phyloP scores from a whole-genome alignment of 2,113 vertebrate species.

The Tragelaphus buxtoni region DNA sequence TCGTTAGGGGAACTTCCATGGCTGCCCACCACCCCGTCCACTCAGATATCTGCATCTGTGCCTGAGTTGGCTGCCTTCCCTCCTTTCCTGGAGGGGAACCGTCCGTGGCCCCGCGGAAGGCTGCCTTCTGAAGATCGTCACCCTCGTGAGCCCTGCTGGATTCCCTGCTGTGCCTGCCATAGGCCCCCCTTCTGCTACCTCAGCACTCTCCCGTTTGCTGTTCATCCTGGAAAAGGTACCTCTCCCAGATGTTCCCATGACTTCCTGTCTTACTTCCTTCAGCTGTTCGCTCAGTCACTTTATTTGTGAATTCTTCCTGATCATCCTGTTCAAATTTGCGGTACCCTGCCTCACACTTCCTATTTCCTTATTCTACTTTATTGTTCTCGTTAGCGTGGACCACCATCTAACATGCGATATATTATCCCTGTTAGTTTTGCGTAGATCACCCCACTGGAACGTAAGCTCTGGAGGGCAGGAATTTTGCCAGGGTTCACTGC shows the following conservation, averaged over 20 bases:
- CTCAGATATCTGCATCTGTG: neutral
- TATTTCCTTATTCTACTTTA: neutral
- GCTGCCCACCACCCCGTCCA: rapidly evolving
- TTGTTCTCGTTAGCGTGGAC: neutral
- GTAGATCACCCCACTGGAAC: neutral
- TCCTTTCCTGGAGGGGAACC: neutral
- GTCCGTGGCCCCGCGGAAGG: neutral
- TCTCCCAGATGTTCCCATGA: neutral
- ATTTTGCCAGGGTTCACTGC: neutral
- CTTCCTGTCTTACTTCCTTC: neutral
- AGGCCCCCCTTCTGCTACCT: neutral
- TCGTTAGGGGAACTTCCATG: neutral
- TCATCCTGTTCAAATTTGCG: neutral
- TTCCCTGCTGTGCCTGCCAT: neutral
- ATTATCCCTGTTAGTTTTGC: neutral
- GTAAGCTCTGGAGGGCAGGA: neutral
- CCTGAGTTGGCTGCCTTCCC: rapidly evolving
- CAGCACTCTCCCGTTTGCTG: neutral
- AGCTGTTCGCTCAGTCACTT: neutral
- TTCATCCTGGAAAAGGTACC: neutral
- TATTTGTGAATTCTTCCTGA: neutral
- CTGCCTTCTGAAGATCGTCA: neutral
- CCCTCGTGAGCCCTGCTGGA: neutral
- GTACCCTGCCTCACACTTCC: neutral
- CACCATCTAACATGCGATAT: rapidly evolving